Conservation (phyloP, 2,113 vertebrate genomes). For the Mungos mungo region DNA sequence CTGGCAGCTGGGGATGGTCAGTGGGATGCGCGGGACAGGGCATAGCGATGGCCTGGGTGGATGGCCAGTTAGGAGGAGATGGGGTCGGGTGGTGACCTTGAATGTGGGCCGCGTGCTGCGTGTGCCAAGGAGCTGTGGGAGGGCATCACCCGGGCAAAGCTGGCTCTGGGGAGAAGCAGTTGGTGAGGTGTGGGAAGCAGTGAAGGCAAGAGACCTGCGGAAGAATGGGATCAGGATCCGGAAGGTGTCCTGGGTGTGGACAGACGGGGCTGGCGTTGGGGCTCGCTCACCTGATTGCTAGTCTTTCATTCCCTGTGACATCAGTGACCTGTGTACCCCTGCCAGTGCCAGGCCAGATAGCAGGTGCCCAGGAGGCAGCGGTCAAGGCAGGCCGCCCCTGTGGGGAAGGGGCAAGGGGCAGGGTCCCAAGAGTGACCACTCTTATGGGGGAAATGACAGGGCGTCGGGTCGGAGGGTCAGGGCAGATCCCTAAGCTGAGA, state of each 20-base stretch:
- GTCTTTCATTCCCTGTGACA: not conserved
- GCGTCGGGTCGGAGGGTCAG: not conserved
- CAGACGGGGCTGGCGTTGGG: not conserved
- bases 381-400: not conserved
- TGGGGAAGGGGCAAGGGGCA: not conserved
- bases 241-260: not conserved
- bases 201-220: not conserved
- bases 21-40: not conserved
- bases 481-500: not conserved
- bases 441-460: not conserved
- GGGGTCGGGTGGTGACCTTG: not conserved
- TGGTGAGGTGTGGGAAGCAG: not conserved
- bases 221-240: not conserved
- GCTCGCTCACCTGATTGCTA: rapidly evolving
- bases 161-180: not conserved
- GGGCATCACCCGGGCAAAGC: not conserved
- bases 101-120: rapidly evolving
- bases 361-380: not conserved
- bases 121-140: not conserved
- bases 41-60: not conserved
- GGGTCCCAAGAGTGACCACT: not conserved
- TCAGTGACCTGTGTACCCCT: not conserved
- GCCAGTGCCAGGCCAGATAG: not conserved
- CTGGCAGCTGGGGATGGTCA: not conserved
- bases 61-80: not conserved